Evolutionary conservation across 2,888 invertebrate species (phyloP), one percentile per base, ranked within the genome.

Genomic region (Eristalis arbustorum): DNA sequence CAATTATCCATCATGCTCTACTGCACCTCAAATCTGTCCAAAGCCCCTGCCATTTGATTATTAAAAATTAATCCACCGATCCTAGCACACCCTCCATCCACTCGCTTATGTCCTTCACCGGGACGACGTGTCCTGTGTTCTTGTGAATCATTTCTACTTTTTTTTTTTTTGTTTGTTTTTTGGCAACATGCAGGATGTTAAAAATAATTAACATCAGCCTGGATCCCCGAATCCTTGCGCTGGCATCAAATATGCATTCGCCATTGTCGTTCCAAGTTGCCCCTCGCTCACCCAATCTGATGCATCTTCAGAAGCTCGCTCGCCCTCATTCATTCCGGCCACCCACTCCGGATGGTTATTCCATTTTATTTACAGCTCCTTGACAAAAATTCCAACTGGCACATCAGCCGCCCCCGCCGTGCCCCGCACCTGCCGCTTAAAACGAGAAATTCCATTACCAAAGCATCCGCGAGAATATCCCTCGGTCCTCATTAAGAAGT

Each of bases 401-500:
- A 87, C 69, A 81, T 68, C 49, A 49, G 18, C 18, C 18, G 56
- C 61, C 14, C 49, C 61, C 61, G 42, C 56, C 63, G 22, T 3
- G 14, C 25, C 23, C 61, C 5, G 2, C 25, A 25, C 23, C 62
- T 34, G 40, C 22, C 2, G 11, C 18, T 8, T 14, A 42, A 64
- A 73, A 74, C 69, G 74, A 79, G 82, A 72, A 87, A 83, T 87
- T 82, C 85, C 85, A 82, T 87, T 87, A 82, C 77, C 81, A 68
- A 74, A 78, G 66, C 75, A 87, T 87, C 37, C 87, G 87, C 87
- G 82, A 74, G 82, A 87, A 87, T 87, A 87, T 87, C 87, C 87
- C 87, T 87, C 83, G 75, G 82, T 87, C 83, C 87, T 87, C 87
- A 87, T 87, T 87, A 83, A 87, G 87, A 87, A 87, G 78, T 83